Conservation (phyloP, 2,113 vertebrate genomes). For the Pontoporia blainvillei region DNA sequence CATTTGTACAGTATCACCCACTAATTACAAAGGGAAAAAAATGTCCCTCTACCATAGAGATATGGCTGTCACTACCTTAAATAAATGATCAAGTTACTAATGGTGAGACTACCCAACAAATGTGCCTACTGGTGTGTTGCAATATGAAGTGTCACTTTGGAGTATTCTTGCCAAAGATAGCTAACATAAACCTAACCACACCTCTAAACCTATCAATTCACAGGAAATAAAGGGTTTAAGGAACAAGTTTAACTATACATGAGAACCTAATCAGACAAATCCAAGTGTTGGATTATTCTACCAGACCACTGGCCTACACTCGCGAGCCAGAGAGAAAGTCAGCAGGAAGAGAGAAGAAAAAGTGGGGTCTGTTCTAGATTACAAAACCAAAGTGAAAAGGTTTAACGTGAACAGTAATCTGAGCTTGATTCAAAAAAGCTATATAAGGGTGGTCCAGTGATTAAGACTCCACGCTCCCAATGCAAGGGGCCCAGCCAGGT, state of each 20-base stretch:
- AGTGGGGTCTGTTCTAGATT: background rate
- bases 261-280: background rate
- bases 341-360: background rate
- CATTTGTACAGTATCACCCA: background rate
- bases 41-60: background rate
- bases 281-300: background rate
- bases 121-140: background rate
- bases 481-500: too few relatives aligned
- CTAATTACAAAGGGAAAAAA: background rate
- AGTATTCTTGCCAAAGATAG: background rate
- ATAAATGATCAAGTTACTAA: background rate
- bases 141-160: background rate
- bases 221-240: background rate
- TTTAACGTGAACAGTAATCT: background rate
- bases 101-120: background rate
- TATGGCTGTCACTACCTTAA: background rate
- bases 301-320: background rate
- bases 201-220: background rate
- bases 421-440: background rate
- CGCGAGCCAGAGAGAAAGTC: background rate
- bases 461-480: too few relatives aligned
- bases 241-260: background rate
- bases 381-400: background rate
- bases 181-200: background rate
- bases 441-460: background rate